Conservation (phyloP, 2,113 vertebrate genomes). For the Eira barbara region DNA sequence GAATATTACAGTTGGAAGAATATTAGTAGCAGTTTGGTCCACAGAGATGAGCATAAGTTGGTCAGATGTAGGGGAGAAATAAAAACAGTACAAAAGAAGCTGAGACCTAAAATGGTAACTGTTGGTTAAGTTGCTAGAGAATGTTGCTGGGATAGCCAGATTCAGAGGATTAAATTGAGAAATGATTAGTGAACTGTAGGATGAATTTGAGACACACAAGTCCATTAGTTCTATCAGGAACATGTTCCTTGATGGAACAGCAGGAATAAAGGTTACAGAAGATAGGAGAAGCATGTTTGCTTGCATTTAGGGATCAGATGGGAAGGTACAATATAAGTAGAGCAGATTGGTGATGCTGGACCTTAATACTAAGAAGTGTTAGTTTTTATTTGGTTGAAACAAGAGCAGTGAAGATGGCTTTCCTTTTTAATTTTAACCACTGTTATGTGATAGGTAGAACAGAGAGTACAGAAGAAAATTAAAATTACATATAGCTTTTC, state of each 20-base stretch:
- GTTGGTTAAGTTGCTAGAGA: neutral
- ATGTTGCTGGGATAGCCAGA: neutral
- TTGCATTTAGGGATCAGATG: neutral
- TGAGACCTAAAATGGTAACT: neutral
- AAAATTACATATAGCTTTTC: neutral
- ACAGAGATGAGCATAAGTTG: neutral
- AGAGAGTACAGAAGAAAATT: neutral
- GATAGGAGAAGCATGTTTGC: neutral
- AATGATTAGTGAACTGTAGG: neutral
- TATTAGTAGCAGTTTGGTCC: neutral
- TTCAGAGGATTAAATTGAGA: neutral
- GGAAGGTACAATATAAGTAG: neutral
- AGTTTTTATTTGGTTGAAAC: neutral
- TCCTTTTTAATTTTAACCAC: neutral
- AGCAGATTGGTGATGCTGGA: neutral
- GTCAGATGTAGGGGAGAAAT: neutral
- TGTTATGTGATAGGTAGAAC: neutral
- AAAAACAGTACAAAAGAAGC: neutral
- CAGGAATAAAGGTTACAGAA: neutral
- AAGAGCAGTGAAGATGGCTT: neutral
- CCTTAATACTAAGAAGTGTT: neutral
- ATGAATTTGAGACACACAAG: neutral
- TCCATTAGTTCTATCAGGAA: neutral
- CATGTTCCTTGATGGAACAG: neutral
- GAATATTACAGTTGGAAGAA: slow-evolving; percentile 13